These are phyloP conservation scores for Drosophila quinaria DNA, from an alignment of 2,888 invertebrate species.

Conservation along the genomic window DNA sequence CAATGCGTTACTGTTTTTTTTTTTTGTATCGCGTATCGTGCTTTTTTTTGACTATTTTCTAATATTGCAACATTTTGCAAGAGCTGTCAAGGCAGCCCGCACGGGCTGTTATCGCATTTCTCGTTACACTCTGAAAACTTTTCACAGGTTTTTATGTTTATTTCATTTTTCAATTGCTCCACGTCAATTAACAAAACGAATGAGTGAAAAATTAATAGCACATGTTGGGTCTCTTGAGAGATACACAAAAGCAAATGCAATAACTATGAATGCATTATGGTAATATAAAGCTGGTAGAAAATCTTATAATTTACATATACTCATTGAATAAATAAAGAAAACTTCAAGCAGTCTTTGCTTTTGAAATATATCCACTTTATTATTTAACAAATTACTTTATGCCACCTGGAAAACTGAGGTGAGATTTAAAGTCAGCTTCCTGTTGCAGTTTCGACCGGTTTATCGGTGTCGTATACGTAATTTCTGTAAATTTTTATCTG, in stretches of 20 bases:
- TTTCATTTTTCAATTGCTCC: conserved; percentile 57
- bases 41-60: conserved; percentile 9
- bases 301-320: conserved; percentile 1
- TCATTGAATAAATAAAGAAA: conserved; percentile 2
- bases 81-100: conserved; percentile 52
- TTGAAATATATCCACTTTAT: conserved; percentile 1
- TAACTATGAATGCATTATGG: conserved; percentile 5
- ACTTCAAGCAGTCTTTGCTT: conserved; percentile 4
- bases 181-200: conserved; percentile 65
- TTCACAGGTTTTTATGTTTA: conserved; percentile 49
- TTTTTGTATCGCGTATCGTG: neutral
- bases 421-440: conserved; percentile 40
- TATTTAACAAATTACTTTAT: conserved; percentile 3
- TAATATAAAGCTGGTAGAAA: neutral
- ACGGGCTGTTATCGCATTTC: conserved; percentile 64
- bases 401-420: conserved; percentile 8
- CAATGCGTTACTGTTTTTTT: conserved; percentile 25
- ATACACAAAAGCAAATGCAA: conserved; percentile 2
- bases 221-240: conserved; percentile 25
- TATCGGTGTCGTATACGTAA: conserved; percentile 44
- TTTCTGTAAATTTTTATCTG: conserved; percentile 21
- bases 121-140: conserved; percentile 74
- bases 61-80: conserved; percentile 49
- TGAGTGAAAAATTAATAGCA: conserved; percentile 56
- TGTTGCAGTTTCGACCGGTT: conserved; percentile 24